Percentiles rank a stretch among this genome's conserved stretches.
Evolutionary conservation across 2,113 vertebrate species (phyloP).

Genomic region (Vireo altiloquus): DNA sequence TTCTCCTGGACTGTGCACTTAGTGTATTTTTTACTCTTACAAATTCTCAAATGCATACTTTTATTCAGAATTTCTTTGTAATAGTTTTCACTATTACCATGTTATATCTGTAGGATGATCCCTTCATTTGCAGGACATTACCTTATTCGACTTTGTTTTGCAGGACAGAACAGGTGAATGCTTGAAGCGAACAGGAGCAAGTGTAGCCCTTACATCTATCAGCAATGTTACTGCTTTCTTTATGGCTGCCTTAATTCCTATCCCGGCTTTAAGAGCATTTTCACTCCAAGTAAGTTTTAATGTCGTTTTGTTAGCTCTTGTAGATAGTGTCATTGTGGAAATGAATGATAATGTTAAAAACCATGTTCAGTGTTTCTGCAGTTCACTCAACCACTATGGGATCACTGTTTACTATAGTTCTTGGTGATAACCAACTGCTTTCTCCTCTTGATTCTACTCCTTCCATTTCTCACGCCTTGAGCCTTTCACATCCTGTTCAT

Average conservation of each 20-base stretch:
- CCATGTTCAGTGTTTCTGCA: not conserved
- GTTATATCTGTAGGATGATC: not conserved
- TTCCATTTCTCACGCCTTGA: not conserved
- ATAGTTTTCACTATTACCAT: not conserved
- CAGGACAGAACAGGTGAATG: not conserved
- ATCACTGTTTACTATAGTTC: not conserved
- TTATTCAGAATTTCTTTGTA: not conserved
- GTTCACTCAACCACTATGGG: not conserved
- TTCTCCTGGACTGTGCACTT: not conserved
- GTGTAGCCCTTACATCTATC: not conserved
- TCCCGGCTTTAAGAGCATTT: not conserved
- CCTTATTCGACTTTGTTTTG: not conserved
- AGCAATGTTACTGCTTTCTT: not conserved
- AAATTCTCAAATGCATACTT: not conserved
- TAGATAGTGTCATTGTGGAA: not conserved
- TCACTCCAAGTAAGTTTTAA: not conserved
- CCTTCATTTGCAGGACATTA: not conserved
- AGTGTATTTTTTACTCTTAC: not conserved
- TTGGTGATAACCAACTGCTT: not conserved
- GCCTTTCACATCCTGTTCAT: not conserved
- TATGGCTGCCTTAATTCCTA: not conserved
- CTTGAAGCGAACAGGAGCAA: not conserved
- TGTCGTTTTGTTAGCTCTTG: not conserved
- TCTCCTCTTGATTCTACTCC: not conserved
- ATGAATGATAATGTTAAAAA: not conserved